Base-by-base conservation (phyloP, 2,888 invertebrate genomes). In the Perizoma affinitatum region DNA sequence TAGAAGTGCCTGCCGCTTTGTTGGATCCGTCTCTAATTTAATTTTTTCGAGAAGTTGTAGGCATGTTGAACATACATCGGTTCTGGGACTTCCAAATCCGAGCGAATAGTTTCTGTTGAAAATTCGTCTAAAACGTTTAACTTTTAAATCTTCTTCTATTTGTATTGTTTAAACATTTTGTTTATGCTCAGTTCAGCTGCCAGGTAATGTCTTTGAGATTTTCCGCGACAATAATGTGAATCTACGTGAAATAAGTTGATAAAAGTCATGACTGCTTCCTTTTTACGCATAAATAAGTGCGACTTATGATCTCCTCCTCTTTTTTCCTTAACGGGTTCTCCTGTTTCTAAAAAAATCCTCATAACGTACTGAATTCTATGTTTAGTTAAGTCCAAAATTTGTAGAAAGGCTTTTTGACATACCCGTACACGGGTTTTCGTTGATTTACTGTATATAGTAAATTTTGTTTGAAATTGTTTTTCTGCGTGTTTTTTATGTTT, bases 191-290 rank as follows among this genome's bases (percentile, higher is more conserved):
- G 58, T 55, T 67, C 65, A 9, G 66, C 58, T 38, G 63, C 11
- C 42, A 67, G 57, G 43, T 68, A 67, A 43, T 44, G 42, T 63
- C 63, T 56, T 50, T 58, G 46, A 44, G 62, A 54, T 49, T 66
- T 57, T 46, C 63, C 59, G 7, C 72, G 61, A 54, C 69, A 73
- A 52, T 73, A 73, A 46, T 71, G 73, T 22, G 22, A 1, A 22
- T 22, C 22, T 2, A 22, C 22, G 3, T 22, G 22, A 22, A 22
- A 22, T 22, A 22, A 22, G 22, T 22, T 22, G 22, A 22, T 22
- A 22, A 22, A 22, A 22, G 22, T 3, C 22, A 22, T 22, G 22
- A 22, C 22, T 3, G 22, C 22, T 22, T 22, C 22, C 22, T 33
- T 38, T 4, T 38, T 5, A 38, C 38, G 0, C 38, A 38, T 38